Conservation (phyloP, 2,888 invertebrate species). For the Drosophila acutilabella region DNA sequence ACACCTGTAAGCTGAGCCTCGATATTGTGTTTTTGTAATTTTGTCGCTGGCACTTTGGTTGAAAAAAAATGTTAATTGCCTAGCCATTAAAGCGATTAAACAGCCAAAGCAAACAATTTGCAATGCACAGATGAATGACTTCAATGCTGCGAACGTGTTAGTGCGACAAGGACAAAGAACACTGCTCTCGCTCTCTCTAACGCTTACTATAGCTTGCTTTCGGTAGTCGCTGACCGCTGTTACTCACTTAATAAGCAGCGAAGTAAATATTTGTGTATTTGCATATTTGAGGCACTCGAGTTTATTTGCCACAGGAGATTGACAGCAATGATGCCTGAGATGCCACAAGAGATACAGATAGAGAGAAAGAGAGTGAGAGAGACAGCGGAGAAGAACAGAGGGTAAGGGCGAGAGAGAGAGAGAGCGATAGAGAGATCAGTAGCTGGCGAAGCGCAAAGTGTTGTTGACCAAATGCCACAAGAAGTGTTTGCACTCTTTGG, state of each 20-base stretch:
- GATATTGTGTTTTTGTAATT: slow-evolving; percentile 23
- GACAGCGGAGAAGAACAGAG: background rate
- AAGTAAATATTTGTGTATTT: slow-evolving; percentile 77
- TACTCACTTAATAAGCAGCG: slow-evolving; percentile 81
- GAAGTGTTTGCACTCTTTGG: slow-evolving; percentile 62
- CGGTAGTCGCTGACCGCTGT: slow-evolving; percentile 65
- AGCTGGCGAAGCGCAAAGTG: slow-evolving; percentile 65
- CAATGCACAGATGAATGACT: slow-evolving; percentile 56
- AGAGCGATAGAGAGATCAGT: slow-evolving; percentile 54
- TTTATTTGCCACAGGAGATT: slow-evolving; percentile 80
- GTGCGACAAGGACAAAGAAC: slow-evolving; percentile 27
- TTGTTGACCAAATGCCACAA: slow-evolving; percentile 65
- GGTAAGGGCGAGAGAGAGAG: slow-evolving; percentile 19
- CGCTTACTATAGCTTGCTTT: background rate
- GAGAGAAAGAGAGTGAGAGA: slow-evolving; percentile 17
- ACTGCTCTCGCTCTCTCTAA: slow-evolving; percentile 29
- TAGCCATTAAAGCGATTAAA: slow-evolving; percentile 80
- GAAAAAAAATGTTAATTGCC: slow-evolving; percentile 68
- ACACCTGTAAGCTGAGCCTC: slow-evolving; percentile 17
- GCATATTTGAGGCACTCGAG: slow-evolving; percentile 74
- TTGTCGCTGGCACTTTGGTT: slow-evolving; percentile 27
- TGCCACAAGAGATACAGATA: slow-evolving; percentile 43
- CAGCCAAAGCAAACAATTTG: slow-evolving; percentile 70
- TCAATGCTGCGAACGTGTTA: slow-evolving; percentile 20
- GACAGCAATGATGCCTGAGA: slow-evolving; percentile 70